These are phyloP conservation scores for Patella caerulea DNA, from an alignment of 2,888 invertebrate species.

Conservation along the genomic window DNA sequence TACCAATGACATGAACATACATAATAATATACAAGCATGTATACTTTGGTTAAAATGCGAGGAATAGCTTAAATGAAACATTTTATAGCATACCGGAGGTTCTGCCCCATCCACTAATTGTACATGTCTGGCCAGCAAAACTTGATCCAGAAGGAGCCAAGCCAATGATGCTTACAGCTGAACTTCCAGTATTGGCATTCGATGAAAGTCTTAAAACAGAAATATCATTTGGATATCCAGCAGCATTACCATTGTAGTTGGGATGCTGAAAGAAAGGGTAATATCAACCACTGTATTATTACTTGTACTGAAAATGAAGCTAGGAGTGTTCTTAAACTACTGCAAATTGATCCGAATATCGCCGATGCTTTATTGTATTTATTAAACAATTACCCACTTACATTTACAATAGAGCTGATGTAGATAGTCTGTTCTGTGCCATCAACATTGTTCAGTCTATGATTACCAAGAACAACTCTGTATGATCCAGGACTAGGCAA, in stretches of 20 bases:
- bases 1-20: no score
- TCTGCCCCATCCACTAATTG: slow-evolving; percentile 45
- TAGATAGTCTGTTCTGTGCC: slow-evolving; percentile 10
- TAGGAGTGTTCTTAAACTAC: no score
- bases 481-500: neutral
- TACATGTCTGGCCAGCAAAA: slow-evolving; percentile 23
- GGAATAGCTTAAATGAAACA: no score
- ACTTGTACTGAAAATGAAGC: no score
- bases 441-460: slow-evolving; percentile 16
- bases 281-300: no score
- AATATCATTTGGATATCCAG: slow-evolving; percentile 46
- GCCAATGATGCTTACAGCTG: neutral
- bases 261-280: slow-evolving; percentile 30
- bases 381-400: no score
- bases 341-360: no score
- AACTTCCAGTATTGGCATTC: no score
- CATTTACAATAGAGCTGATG: no score
- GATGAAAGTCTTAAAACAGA: slow-evolving; percentile 33
- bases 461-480: slow-evolving; percentile 12
- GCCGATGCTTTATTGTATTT: no score
- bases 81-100: slow-evolving; percentile 21
- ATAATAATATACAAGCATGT: no score
- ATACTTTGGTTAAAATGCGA: no score
- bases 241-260: slow-evolving; percentile 28
- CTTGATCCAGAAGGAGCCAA: slow-evolving; percentile 22